Base-by-base conservation (phyloP, 2,113 vertebrate genomes). In the Oceanodroma tethys region DNA sequence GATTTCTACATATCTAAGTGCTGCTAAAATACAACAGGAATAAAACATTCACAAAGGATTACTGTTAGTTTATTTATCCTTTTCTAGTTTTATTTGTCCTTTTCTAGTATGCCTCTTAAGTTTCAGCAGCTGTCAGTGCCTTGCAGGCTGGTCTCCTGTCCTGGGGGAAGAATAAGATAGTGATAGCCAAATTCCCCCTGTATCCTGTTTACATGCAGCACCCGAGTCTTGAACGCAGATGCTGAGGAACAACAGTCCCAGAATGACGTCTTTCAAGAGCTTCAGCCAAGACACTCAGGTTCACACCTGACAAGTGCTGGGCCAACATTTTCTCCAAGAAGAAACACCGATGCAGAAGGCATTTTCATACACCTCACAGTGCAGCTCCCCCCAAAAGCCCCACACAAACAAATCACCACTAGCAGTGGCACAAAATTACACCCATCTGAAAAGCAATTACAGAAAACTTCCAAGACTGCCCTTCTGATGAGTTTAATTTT, bases 191-290 rank as follows among this genome's bases (percentile, higher is more conserved):
- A 79, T 45, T 91, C 60, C 25, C 58, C 58, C 68, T 7, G 2
- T 23, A 95, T 95, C 95, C 96, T 95, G 94, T 96, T 97, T 91
- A 95, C 1, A 0, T 36, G 56, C 78, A 78, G 83, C 48, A 84
- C n/a, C 43, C 4, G 1, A 87, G 62, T 13, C 50, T 27, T 62
- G 53, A 76, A 65, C 0, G 0, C 73, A 75, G 94, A 70, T 27
- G 68, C 59, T 38, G 48, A 90, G 76, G 65, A 94, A 65, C 38
- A 88, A 83, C 5, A 89, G 53, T 38, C 78, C 71, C 96, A 68
- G 3, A 84, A 63, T 52, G 86, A 97, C 53, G 2, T 80, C 81
- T 21, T 91, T 52, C 40, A 56, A 58, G 29, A 95, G 60, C 43
- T 78, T 27, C 70, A 76, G 93, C 90, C 95, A 97, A 93, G 72